phyloP scores from a whole-genome alignment of 2,113 vertebrate species.

The Sialia sialis region DNA sequence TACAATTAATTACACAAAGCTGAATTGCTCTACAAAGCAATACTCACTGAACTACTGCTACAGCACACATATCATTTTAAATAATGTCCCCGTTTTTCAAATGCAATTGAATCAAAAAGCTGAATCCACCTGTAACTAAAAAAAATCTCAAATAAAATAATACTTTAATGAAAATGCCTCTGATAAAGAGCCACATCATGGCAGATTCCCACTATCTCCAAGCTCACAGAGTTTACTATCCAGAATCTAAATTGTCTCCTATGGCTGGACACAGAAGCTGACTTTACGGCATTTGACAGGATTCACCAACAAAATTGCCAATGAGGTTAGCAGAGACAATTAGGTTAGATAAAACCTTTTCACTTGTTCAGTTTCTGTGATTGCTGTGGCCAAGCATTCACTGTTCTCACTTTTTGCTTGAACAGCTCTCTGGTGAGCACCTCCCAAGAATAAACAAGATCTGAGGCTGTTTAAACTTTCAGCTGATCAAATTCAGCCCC shows the following conservation, averaged over 20 bases:
- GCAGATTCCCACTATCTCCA: not conserved
- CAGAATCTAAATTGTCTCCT: not conserved
- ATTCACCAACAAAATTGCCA: not conserved
- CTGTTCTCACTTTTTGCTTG: rapidly evolving
- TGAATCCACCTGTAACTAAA: not conserved
- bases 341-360: not conserved
- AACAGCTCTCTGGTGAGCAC: not conserved
- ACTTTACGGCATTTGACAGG: not conserved
- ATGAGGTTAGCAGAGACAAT: not conserved
- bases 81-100: not conserved
- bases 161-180: not conserved
- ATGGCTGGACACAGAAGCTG: not conserved
- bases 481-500: not conserved
- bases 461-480: not conserved
- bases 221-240: rapidly evolving
- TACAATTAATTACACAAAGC: not conserved
- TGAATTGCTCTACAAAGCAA: not conserved
- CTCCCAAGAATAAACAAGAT: not conserved
- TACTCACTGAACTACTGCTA: not conserved
- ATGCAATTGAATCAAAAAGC: not conserved
- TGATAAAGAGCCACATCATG: not conserved
- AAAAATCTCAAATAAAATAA: not conserved
- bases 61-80: not conserved
- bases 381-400: not conserved
- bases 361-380: not conserved